phyloP scores from a whole-genome alignment of 1,140 invertebrate genomes.

The Drosophila paulistorum region DNA sequence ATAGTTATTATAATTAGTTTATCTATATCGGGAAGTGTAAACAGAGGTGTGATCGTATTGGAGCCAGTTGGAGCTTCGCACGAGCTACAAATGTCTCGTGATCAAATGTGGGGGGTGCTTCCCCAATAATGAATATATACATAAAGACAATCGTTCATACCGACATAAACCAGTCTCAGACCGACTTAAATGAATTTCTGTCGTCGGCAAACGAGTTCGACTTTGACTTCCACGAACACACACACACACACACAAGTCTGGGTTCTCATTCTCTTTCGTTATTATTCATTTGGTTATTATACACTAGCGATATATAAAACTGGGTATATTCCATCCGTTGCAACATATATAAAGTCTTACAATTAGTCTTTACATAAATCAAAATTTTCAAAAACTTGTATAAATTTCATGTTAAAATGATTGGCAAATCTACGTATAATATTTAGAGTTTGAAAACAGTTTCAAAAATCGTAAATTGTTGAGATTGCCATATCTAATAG shows the following conservation, averaged over 20 bases:
- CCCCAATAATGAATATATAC: slow-evolving; percentile 36
- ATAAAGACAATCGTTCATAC: slow-evolving; percentile 6
- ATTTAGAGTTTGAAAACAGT: too few species aligned
- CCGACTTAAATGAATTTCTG: slow-evolving; percentile 28
- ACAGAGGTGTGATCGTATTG: slow-evolving; percentile 5
- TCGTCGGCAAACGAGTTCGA: slow-evolving; percentile 18
- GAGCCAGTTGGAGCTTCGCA: slow-evolving; percentile 50
- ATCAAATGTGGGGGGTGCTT: slow-evolving; percentile 59
- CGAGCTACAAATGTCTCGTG: slow-evolving; percentile 66
- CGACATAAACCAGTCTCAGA: slow-evolving; percentile 41
- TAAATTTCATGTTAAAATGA: too few species aligned
- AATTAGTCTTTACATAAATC: too few species aligned
- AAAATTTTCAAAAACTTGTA: too few species aligned
- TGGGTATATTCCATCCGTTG: not conserved
- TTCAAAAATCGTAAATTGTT: too few species aligned
- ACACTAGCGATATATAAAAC: not conserved
- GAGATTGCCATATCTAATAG: too few species aligned
- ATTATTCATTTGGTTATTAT: slow-evolving; percentile 15
- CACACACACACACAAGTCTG: not conserved
- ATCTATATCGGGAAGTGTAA: not conserved
- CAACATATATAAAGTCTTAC: too few species aligned
- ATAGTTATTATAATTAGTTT: slow-evolving; percentile 29
- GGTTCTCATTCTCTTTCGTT: slow-evolving; percentile 46
- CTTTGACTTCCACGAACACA: slow-evolving; percentile 13
- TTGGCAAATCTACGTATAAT: too few species aligned